Evolutionary conservation across 2,888 invertebrate genomes (phyloP).

Genomic region (Lithophane semibrunnea): DNA sequence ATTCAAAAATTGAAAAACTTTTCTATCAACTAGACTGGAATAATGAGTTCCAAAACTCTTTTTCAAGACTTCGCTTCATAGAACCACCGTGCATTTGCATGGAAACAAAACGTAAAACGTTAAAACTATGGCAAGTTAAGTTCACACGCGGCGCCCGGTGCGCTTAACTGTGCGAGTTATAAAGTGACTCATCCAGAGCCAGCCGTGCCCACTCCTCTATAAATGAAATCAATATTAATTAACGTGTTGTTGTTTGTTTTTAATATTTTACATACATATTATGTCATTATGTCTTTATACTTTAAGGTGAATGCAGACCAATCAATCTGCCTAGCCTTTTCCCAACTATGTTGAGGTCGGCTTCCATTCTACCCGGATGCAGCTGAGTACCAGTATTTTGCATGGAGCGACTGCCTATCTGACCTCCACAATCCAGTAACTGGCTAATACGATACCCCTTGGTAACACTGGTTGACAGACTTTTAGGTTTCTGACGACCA

Average conservation of each 20-base stretch:
- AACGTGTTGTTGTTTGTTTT: constrained; percentile 1
- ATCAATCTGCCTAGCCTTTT: too few relatives aligned
- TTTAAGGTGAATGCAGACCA: neutral
- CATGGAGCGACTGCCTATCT: too few relatives aligned
- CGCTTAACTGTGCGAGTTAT: constrained; percentile 23
- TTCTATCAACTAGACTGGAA: constrained; percentile 30
- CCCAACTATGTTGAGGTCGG: too few relatives aligned
- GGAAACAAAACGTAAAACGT: constrained; percentile 20
- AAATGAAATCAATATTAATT: constrained; percentile 29
- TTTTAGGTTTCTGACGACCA: too few relatives aligned
- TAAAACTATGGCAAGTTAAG: constrained; percentile 12
- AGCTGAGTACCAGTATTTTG: too few relatives aligned
- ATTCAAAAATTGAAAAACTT: constrained; percentile 49
- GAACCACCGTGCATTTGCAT: constrained; percentile 1
- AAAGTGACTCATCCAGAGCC: constrained; percentile 29
- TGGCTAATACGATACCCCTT: too few relatives aligned
- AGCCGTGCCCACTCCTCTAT: constrained; percentile 25
- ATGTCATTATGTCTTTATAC: neutral
- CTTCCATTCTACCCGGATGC: too few relatives aligned
- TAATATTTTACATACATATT: neutral
- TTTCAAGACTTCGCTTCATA: neutral
- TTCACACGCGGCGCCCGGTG: constrained; percentile 32
- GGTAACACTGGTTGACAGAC: too few relatives aligned
- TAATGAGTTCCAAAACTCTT: constrained; percentile 31
- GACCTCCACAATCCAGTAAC: too few relatives aligned